A percentile compares a stretch with the other conserved stretches of the same genome.
Evolutionary conservation across 2,797 vertebrate genomes (phyloP).

Genomic region (Acipenser ruthenus): DNA sequence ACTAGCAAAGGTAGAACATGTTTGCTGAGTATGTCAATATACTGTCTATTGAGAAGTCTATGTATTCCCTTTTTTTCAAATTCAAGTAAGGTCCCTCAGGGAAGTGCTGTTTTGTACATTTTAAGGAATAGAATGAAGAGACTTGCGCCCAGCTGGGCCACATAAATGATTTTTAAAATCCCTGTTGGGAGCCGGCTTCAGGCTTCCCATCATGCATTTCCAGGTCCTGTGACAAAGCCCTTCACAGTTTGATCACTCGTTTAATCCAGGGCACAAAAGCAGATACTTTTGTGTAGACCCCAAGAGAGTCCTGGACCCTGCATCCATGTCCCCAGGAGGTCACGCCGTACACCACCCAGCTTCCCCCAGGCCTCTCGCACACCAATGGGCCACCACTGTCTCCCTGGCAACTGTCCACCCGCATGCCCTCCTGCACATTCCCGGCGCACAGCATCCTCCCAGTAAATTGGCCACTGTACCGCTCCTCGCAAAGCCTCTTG

Average conservation of each 20-base stretch:
- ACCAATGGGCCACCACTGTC: slow-evolving; percentile 92
- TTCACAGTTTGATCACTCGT: slow-evolving; percentile 64
- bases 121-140: too few relatives aligned
- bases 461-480: slow-evolving; percentile 78
- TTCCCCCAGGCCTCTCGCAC: slow-evolving; percentile 72
- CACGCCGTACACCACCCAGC: slow-evolving; percentile 90
- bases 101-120: too few relatives aligned
- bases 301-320: slow-evolving; percentile 79
- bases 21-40: too few relatives aligned
- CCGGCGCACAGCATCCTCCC: slow-evolving; percentile 93
- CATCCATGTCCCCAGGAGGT: slow-evolving; percentile 97
- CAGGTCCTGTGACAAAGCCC: not conserved
- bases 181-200: not conserved
- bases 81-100: not conserved
- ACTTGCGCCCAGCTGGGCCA: not conserved
- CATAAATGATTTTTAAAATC: too few relatives aligned
- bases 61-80: not conserved
- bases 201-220: not conserved
- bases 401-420: slow-evolving; percentile 90
- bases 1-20: too few relatives aligned
- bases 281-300: slow-evolving; percentile 93
- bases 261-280: slow-evolving; percentile 86
- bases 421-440: slow-evolving; percentile 57
- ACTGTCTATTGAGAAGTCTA: not conserved
- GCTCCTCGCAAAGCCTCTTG: slow-evolving; percentile 74